These are phyloP conservation scores for Luperina testacea DNA, from an alignment of 2,888 invertebrate species.

Conservation along the genomic window DNA sequence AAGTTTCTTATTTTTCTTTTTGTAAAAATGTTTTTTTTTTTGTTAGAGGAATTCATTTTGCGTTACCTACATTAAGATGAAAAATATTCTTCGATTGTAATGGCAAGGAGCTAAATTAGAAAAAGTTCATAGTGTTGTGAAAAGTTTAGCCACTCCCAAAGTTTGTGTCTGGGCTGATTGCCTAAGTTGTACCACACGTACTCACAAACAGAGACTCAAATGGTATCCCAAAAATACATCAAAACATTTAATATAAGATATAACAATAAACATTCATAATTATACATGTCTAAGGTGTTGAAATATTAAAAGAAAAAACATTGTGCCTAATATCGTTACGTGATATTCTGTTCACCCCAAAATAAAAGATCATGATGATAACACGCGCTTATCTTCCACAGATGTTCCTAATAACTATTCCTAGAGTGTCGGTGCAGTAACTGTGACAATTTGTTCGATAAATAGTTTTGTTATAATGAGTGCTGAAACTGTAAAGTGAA, in stretches of 20 bases:
- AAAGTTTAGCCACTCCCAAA: neutral
- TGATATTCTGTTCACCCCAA: constrained; percentile 29
- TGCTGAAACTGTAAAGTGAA: constrained; percentile 71
- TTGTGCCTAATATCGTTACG: constrained; percentile 2
- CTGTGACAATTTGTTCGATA: constrained; percentile 51
- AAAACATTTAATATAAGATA: neutral
- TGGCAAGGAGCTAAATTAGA: neutral
- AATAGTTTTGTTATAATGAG: constrained; percentile 69
- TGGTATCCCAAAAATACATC: neutral
- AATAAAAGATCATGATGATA: constrained; percentile 5
- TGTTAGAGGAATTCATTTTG: neutral
- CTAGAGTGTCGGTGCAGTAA: constrained; percentile 63
- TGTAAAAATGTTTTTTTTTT: neutral
- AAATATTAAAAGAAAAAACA: neutral
- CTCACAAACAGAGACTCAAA: neutral
- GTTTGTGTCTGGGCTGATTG: neutral
- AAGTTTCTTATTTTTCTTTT: too few species aligned
- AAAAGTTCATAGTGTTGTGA: neutral
- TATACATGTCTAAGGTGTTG: too few species aligned
- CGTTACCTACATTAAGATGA: neutral
- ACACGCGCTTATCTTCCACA: constrained; percentile 52
- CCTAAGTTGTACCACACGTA: neutral
- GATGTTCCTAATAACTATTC: constrained; percentile 65
- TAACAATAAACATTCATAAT: too few species aligned
- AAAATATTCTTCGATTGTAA: neutral